These are phyloP conservation scores for Morpho achilles DNA, from an alignment of 2,888 invertebrate genomes.

Conservation along the genomic window DNA sequence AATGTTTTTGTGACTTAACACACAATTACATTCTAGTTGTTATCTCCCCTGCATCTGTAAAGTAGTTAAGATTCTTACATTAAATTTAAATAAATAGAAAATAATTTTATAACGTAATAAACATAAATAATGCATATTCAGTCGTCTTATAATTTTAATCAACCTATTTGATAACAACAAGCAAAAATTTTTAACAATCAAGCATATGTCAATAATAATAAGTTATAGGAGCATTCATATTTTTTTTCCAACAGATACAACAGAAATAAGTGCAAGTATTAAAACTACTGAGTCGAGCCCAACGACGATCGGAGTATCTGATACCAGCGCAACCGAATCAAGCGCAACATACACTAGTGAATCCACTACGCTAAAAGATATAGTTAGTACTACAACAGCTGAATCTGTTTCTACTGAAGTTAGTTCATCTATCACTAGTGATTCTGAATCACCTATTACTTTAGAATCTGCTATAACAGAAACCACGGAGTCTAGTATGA, in stretches of 20 bases:
- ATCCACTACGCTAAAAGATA: conserved; percentile 6
- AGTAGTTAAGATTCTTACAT: too few species aligned
- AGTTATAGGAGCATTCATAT: too few species aligned
- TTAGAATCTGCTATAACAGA: not conserved
- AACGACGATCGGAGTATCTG: not conserved
- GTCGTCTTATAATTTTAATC: too few species aligned
- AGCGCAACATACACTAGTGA: conserved; percentile 14
- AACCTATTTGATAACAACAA: too few species aligned
- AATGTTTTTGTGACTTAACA: too few species aligned
- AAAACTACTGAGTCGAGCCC: conserved; percentile 15
- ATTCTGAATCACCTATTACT: not conserved
- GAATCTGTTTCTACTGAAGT: not conserved
- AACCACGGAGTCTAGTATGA: not conserved
- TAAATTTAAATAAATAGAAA: too few species aligned
- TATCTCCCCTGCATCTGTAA: too few species aligned
- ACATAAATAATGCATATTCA: too few species aligned
- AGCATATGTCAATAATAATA: too few species aligned
- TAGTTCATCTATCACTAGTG: not conserved
- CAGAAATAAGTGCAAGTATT: conserved; percentile 17
- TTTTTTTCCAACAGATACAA: conserved; percentile 3
- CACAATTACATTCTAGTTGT: too few species aligned
- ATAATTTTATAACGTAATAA: too few species aligned
- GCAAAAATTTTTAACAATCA: too few species aligned
- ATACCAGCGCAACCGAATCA: conserved; percentile 5
- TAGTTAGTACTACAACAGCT: not conserved